phyloP scores from a whole-genome alignment of 2,797 vertebrate genomes.

The Lagodon rhomboides region DNA sequence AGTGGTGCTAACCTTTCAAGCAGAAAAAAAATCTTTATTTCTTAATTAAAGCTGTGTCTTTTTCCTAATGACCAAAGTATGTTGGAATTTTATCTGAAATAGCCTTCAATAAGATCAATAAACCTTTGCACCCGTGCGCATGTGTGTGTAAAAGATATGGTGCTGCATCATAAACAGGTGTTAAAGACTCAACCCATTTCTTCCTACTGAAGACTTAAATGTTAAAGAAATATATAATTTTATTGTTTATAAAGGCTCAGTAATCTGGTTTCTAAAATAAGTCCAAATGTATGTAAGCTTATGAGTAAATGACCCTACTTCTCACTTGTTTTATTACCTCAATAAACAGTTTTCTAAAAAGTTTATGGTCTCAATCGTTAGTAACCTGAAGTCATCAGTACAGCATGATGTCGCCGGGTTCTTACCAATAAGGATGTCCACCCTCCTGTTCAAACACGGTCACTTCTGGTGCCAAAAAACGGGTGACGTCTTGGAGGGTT shows the following conservation, averaged over 20 bases:
- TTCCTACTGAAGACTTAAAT: neutral
- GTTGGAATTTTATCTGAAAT: slow-evolving; percentile 12
- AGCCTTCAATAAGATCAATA: slow-evolving; percentile 14
- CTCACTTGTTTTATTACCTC: too few species aligned
- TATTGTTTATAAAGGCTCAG: neutral
- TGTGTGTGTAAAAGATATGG: neutral
- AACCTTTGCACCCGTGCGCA: neutral
- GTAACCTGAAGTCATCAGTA: too few species aligned
- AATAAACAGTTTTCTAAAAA: too few species aligned
- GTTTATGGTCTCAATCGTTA: too few species aligned
- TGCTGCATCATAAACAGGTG: slow-evolving; percentile 26
- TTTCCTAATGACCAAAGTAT: slow-evolving; percentile 16
- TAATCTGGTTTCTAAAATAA: neutral
- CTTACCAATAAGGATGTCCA: too few species aligned
- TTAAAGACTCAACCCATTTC: neutral
- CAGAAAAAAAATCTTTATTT: slow-evolving; percentile 12
- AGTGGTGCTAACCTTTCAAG: neutral
- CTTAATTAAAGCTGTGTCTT: slow-evolving; percentile 32
- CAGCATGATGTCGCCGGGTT: too few species aligned
- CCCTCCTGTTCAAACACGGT: too few species aligned
- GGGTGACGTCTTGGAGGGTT: too few species aligned
- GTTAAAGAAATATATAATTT: neutral
- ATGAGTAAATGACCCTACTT: too few species aligned
- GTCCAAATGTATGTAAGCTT: too few species aligned
- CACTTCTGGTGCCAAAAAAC: too few species aligned